Base-by-base conservation (phyloP, 2,113 vertebrate genomes). In the Monarcha castaneiventris region DNA sequence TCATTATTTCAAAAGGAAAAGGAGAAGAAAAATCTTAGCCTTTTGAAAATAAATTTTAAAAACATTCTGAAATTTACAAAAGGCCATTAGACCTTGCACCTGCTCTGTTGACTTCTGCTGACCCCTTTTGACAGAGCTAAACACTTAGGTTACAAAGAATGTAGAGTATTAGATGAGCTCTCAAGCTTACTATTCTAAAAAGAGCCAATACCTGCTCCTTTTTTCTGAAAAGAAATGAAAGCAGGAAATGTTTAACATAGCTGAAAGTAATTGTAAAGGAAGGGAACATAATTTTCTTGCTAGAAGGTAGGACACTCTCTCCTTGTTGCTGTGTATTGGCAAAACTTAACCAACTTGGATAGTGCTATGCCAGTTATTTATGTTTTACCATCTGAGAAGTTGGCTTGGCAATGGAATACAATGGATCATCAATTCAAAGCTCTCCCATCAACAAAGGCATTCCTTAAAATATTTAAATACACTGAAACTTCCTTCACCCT, bases 1-100 rank as follows among this genome's bases (percentile, higher is more conserved):
- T 78, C 20, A 61, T 80, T 92, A 68, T 63, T 95, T 88, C 92
- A 84, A 96, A 74, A 76, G 16, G 48, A 43, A 90, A 75, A 71
- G 20, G 0, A 1, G 26, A 87, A 89, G 56, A 87, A 85, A 93
- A 80, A 51, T 21, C 22, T 61, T 58, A 79, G 76, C 48, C 44
- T 80, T 94, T 87, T 58, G 56, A 64, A 94, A 33, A 64, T 29
- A 88, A 43, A 81, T 78, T 80, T 85, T n/a, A 75, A 81, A 84
- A 90, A 43, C 23, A 64, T 71, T 48, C 56, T 95, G 29, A 49
- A 92, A 83, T 64, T 90, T 73, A 55, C 48, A 46, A 76, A 68
- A 94, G 84, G n/a, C 82, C 59, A 29, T 90, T 25, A 78, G n/a
- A 74, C 11, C 35, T 80, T 87, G 51, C 30, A 48, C 9, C 11